A percentile compares a stretch with the other conserved stretches of the same genome.
Evolutionary conservation across 2,797 vertebrate species (phyloP).

Genomic region (Ciconia nigra): DNA sequence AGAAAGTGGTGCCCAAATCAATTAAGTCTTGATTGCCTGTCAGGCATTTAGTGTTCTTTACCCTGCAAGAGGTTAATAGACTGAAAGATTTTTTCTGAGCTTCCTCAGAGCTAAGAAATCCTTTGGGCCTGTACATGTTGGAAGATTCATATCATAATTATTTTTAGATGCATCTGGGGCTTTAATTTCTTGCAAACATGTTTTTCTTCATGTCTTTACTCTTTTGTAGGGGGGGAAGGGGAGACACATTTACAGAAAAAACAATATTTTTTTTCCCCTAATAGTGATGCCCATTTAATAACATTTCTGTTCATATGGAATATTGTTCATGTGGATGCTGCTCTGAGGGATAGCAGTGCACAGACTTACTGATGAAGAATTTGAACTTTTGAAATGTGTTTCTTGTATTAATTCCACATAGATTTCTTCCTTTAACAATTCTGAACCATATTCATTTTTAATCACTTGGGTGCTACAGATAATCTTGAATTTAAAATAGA

Average conservation of each 20-base stretch:
- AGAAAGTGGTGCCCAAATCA: background rate
- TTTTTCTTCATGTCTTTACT: background rate
- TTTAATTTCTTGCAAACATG: background rate
- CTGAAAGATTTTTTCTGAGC: background rate
- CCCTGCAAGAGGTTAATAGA: background rate
- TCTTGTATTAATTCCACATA: background rate
- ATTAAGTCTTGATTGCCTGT: background rate
- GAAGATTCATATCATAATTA: background rate
- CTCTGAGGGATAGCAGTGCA: background rate
- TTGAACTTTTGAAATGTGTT: background rate
- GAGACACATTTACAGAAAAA: background rate
- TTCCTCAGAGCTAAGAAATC: background rate
- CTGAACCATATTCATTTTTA: slow-evolving; percentile 11
- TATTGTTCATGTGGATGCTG: background rate
- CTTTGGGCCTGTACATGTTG: background rate
- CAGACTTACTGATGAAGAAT: background rate
- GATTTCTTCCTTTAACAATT: background rate
- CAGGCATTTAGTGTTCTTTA: background rate
- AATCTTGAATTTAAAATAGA: slow-evolving; percentile 5
- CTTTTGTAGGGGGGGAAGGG: background rate
- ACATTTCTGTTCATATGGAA: background rate
- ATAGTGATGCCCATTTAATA: background rate
- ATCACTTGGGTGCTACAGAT: background rate
- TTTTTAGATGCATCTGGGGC: background rate
- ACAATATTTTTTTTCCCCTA: background rate